phyloP scores from a whole-genome alignment of 2,797 vertebrate species.

The Pelodytes ibericus region DNA sequence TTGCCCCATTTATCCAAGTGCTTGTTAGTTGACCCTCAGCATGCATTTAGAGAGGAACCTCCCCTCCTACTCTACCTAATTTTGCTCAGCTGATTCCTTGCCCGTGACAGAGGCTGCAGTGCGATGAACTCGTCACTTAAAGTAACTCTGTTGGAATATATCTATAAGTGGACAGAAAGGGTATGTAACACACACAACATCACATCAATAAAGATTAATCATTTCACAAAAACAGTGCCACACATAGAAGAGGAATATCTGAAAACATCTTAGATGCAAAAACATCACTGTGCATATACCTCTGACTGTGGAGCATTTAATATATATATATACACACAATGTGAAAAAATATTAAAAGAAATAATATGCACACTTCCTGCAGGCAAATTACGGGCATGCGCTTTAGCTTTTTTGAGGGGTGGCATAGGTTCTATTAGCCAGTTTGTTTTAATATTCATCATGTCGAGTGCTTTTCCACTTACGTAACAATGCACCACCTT shows the following conservation, averaged over 20 bases:
- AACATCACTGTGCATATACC: not conserved
- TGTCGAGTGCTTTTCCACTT: too few relatives aligned
- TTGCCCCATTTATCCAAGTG: constrained; percentile 69
- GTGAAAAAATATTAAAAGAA: too few relatives aligned
- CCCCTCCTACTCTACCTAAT: constrained; percentile 96
- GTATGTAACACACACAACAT: constrained; percentile 78
- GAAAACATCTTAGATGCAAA: constrained; percentile 39
- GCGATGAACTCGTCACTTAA: constrained; percentile 99
- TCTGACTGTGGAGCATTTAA: not conserved
- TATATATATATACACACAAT: not conserved
- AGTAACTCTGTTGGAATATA: constrained; percentile 95
- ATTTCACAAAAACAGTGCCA: constrained; percentile 68
- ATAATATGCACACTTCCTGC: too few relatives aligned
- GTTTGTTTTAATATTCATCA: too few relatives aligned
- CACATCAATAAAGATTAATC: constrained; percentile 74
- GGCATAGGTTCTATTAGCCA: too few relatives aligned
- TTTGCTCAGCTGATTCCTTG: constrained; percentile 98
- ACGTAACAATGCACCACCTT: too few relatives aligned
- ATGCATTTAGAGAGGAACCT: constrained; percentile 79
- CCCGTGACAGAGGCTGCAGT: constrained; percentile 97
- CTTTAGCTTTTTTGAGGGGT: too few relatives aligned
- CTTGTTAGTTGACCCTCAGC: constrained; percentile 72
- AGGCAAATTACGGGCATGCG: too few relatives aligned
- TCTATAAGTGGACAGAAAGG: constrained; percentile 88
- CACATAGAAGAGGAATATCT: constrained; percentile 8